Conservation (phyloP, 2,888 invertebrate species). For the Rhamphomyia laevipes region DNA sequence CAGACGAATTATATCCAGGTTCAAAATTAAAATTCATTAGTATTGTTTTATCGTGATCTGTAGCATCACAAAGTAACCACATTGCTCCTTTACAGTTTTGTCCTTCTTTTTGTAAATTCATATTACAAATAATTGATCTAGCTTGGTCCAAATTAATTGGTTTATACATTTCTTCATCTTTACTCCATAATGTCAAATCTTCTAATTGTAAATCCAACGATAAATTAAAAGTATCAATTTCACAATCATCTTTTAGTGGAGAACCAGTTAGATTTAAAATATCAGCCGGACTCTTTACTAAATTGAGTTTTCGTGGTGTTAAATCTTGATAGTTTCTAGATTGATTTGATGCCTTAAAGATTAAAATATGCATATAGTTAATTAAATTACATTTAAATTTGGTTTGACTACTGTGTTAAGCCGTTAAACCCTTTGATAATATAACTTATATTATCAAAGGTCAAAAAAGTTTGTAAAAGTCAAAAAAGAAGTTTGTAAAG, state of each 20-base stretch:
- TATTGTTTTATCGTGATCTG: conserved; percentile 39
- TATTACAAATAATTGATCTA: conserved; percentile 23
- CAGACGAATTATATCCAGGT: conserved; percentile 22
- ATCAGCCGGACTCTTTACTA: conserved; percentile 6
- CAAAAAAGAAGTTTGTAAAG: not conserved
- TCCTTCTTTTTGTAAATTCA: conserved; percentile 21
- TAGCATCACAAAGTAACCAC: conserved; percentile 51
- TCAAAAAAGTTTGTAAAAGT: not conserved
- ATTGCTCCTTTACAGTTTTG: conserved; percentile 27
- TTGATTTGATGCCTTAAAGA: not conserved
- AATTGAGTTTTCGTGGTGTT: conserved; percentile 18
- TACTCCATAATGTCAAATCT: conserved; percentile 25
- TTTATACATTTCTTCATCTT: conserved; percentile 29
- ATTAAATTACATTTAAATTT: too few species aligned
- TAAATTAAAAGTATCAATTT: conserved; percentile 28
- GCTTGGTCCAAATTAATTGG: conserved; percentile 23
- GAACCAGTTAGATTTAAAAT: conserved; percentile 32
- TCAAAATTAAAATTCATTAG: conserved; percentile 27
- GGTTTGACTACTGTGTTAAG: too few species aligned
- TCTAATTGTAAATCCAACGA: conserved; percentile 23
- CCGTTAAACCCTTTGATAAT: too few species aligned
- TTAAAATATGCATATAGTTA: too few species aligned
- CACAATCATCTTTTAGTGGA: conserved; percentile 33
- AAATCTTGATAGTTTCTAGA: not conserved
- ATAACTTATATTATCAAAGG: too few species aligned